A percentile compares a stretch with the other conserved stretches of the same genome.
Evolutionary conservation across 2,113 vertebrate genomes (phyloP).

Genomic region (Eudyptes chrysolophus): DNA sequence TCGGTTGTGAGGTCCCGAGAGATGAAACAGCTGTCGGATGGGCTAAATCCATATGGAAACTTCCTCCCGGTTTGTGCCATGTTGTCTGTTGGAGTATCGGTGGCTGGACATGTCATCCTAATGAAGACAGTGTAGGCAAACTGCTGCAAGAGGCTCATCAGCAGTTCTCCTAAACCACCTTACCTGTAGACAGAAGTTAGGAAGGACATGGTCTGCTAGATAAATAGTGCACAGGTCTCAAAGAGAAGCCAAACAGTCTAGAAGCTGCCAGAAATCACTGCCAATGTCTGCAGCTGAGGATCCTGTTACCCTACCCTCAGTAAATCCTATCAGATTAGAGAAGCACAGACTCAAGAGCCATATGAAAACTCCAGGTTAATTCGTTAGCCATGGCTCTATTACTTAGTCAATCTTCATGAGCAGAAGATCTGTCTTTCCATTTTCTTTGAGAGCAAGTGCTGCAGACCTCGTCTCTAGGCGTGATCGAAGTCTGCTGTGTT

Average conservation of each 20-base stretch:
- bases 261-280: neutral
- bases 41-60: neutral
- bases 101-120: neutral
- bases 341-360: neutral
- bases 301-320: neutral
- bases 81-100: neutral
- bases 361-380: slow-evolving; percentile 6
- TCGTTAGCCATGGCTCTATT: neutral
- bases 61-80: accelerated
- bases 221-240: neutral
- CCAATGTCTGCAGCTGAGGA: neutral
- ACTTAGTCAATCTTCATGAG: neutral
- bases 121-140: neutral
- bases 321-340: neutral
- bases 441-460: slow-evolving; percentile 8
- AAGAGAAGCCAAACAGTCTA: neutral
- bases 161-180: neutral
- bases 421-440: neutral
- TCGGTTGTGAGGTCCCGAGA: neutral
- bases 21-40: neutral
- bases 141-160: neutral
- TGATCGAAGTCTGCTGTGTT: slow-evolving; percentile 4
- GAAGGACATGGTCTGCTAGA: neutral
- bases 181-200: neutral
- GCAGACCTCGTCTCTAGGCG: neutral